These are phyloP conservation scores for Nudaria mundana DNA, from an alignment of 2,888 invertebrate genomes.

Conservation along the genomic window DNA sequence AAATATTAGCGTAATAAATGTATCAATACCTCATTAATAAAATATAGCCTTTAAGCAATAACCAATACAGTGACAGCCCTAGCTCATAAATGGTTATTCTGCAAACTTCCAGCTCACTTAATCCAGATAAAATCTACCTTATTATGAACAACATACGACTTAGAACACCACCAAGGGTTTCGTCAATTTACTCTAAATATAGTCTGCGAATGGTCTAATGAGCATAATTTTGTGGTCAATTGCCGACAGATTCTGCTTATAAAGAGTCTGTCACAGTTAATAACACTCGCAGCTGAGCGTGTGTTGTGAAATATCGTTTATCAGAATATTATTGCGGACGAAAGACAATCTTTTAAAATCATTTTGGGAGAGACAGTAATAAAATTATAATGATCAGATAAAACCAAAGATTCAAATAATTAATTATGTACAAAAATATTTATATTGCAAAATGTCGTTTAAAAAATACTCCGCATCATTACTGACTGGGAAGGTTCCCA, in stretches of 20 bases:
- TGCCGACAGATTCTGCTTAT: constrained; percentile 22
- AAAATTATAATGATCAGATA: background rate
- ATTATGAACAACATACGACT: constrained; percentile 1
- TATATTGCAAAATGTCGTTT: too few relatives aligned
- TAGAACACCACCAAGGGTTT: constrained; percentile 2
- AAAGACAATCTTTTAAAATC: background rate
- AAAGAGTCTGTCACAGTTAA: constrained; percentile 20
- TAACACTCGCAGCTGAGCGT: constrained; percentile 8
- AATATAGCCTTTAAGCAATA: too few relatives aligned
- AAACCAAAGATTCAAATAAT: background rate
- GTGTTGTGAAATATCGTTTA: constrained; percentile 16
- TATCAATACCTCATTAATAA: too few relatives aligned
- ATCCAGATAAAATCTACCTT: constrained; percentile 16
- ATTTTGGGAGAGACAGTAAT: background rate
- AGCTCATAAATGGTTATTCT: background rate
- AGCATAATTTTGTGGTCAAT: constrained; percentile 43
- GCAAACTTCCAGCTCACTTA: constrained; percentile 7
- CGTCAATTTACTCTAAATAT: constrained; percentile 38
- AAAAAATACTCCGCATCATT: too few relatives aligned
- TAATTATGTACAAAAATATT: too few relatives aligned
- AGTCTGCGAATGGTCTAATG: constrained; percentile 40
- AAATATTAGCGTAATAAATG: too few relatives aligned
- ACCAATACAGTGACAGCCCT: constrained; percentile 17
- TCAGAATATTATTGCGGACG: constrained; percentile 11
- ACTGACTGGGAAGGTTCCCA: too few relatives aligned